A percentile compares a stretch with the other conserved stretches of the same genome.
Evolutionary conservation across 2,888 invertebrate species (phyloP).

Genomic region (Apotomis capreana): DNA sequence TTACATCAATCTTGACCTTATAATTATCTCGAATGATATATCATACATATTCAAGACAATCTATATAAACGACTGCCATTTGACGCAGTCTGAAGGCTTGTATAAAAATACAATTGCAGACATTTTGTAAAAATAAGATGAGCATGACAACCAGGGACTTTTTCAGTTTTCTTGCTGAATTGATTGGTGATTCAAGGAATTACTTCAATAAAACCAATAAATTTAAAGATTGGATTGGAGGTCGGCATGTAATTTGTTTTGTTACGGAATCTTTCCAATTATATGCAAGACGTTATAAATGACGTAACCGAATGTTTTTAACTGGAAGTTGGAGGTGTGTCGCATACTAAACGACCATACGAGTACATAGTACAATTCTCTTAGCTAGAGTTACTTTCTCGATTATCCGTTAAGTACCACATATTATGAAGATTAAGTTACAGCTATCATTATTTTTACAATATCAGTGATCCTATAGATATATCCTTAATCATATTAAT

Average conservation of each 20-base stretch:
- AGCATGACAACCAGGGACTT: too few species aligned
- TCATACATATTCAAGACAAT: slow-evolving; percentile 19
- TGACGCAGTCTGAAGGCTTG: too few species aligned
- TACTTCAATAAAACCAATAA: too few species aligned
- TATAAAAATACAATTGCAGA: too few species aligned
- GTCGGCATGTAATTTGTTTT: neutral
- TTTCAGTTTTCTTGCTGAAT: too few species aligned
- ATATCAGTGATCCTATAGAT: too few species aligned
- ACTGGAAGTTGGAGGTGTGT: slow-evolving; percentile 8
- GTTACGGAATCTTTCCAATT: neutral
- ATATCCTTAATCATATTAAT: too few species aligned
- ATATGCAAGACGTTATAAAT: neutral
- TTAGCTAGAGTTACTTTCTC: neutral
- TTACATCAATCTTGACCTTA: slow-evolving; percentile 44
- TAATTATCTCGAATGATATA: slow-evolving; percentile 26
- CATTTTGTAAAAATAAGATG: too few species aligned
- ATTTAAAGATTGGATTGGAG: too few species aligned
- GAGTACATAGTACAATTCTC: neutral
- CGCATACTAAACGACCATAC: slow-evolving; percentile 8
- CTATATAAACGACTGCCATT: neutral
- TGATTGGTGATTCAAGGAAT: too few species aligned
- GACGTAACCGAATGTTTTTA: slow-evolving; percentile 3
- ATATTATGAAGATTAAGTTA: too few species aligned
- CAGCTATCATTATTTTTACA: too few species aligned
- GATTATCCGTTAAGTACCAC: neutral